Percentiles rank a stretch among this genome's conserved stretches.
These are phyloP conservation scores for Tribolium madens DNA, from an alignment of 1,140 invertebrate genomes.

Conservation along the genomic window DNA sequence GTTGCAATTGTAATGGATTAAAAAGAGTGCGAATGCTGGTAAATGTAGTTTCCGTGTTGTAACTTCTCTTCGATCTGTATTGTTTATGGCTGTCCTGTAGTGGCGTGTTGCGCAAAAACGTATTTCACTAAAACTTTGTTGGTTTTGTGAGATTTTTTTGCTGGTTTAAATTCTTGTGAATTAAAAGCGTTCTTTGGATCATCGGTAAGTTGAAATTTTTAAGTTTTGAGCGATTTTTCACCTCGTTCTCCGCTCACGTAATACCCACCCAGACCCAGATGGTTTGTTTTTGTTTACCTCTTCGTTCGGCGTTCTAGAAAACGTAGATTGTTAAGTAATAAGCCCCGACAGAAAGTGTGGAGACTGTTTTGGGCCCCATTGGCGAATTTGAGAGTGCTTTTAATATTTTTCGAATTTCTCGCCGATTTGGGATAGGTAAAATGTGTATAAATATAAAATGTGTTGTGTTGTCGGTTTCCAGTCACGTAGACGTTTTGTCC, in stretches of 20 bases:
- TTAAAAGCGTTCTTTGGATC: background rate
- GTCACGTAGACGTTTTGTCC: conserved; percentile 17
- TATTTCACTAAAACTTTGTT: conserved; percentile 30
- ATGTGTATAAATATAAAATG: background rate
- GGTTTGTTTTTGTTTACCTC: conserved; percentile 45
- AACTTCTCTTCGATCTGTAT: conserved; percentile 11
- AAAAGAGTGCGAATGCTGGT: conserved; percentile 5
- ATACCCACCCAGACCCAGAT: conserved; percentile 35
- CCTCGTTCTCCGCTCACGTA: background rate
- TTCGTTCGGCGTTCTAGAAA: conserved; percentile 34
- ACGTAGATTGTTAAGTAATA: background rate
- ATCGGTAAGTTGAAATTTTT: conserved; percentile 5
- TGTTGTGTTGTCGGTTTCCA: background rate
- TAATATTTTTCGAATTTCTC: background rate
- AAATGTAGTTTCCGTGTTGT: conserved; percentile 2
- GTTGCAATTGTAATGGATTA: background rate
- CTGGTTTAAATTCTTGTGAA: conserved; percentile 1
- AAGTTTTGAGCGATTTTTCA: background rate
- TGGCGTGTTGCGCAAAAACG: conserved; percentile 51
- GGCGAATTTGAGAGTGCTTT: background rate
- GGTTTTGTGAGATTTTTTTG: conserved; percentile 15
- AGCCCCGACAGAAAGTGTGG: background rate
- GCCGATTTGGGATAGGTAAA: background rate
- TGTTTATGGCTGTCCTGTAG: conserved; percentile 41
- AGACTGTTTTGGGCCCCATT: too few species aligned